These are phyloP conservation scores for Apamea monoglypha DNA, from an alignment of 2,888 invertebrate species.

Conservation along the genomic window DNA sequence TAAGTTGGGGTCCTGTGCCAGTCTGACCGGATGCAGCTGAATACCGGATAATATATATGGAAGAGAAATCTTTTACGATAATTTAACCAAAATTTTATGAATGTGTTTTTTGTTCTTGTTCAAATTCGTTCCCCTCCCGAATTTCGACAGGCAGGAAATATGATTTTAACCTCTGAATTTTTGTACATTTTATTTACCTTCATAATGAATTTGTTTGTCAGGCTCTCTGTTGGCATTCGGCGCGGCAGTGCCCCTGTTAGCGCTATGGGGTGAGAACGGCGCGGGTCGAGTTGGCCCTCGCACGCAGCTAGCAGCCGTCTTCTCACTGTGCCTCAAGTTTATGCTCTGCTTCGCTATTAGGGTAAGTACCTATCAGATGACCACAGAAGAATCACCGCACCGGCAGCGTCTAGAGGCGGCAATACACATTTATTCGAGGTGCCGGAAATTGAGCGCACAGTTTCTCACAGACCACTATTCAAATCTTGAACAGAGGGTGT, in stretches of 20 bases:
- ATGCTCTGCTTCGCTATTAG: conserved; percentile 84
- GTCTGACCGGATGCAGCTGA: too few species aligned
- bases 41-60: neutral
- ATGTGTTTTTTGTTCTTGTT: neutral
- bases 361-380: conserved; percentile 70
- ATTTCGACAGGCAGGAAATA: neutral
- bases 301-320: conserved; percentile 84
- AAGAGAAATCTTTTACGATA: neutral
- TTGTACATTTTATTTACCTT: neutral
- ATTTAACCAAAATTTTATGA: neutral
- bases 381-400: neutral
- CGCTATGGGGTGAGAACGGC: conserved; percentile 80
- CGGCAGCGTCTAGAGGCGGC: neutral
- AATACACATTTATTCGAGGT: neutral
- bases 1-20: too few species aligned
- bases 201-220: conserved; percentile 50
- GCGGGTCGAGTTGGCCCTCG: conserved; percentile 78
- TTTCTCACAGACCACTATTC: neutral
- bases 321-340: conserved; percentile 85
- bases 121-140: neutral
- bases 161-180: neutral
- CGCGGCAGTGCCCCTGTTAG: conserved; percentile 81
- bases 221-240: conserved; percentile 86
- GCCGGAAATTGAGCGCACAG: neutral
- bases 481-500: neutral